phyloP scores from a whole-genome alignment of 1,140 invertebrate genomes.

The Caenorhabditis elegans region WBcel235 BX284602.5:6199501-6200000 shows the following conservation, averaged over 20 bases:
- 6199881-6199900: conserved; percentile 21
- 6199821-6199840: conserved; percentile 13
- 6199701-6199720: not conserved
- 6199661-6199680: not conserved
- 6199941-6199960: conserved; percentile 1
- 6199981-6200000: not conserved
- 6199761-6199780: conserved; percentile 1
- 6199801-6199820: not conserved
- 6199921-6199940: not conserved
- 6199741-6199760: not conserved
- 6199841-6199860: conserved; percentile 3
- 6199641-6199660: not conserved
- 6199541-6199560: not conserved
- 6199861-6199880: not conserved
- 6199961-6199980: not conserved
- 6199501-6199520: not conserved
- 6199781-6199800: not conserved
- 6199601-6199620: not conserved
- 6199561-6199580: too few relatives aligned
- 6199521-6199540: too few relatives aligned
- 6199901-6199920: not conserved
- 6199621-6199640: not conserved
- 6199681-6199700: not conserved
- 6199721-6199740: not conserved
- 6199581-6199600: not conserved